These are phyloP conservation scores for Mus spretus DNA, from an alignment of 2,797 vertebrate species.

Conservation along the genomic window DNA sequence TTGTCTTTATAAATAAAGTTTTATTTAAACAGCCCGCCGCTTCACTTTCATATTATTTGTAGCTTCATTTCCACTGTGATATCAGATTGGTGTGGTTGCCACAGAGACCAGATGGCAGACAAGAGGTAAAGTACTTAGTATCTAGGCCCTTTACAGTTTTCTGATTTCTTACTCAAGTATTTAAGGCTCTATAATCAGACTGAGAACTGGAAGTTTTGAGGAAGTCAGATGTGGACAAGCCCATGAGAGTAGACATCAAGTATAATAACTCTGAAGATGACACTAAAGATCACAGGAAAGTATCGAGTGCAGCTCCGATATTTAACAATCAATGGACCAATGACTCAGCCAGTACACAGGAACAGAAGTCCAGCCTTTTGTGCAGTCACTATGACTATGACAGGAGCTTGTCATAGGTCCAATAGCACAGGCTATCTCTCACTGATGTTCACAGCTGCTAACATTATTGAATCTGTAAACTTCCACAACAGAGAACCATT, in stretches of 20 bases:
- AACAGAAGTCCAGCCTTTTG: neutral
- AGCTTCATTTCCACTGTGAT: neutral
- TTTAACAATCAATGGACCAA: neutral
- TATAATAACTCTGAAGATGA: neutral
- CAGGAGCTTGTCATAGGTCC: neutral
- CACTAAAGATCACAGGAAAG: neutral
- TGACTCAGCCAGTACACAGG: neutral
- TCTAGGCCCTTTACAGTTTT: neutral
- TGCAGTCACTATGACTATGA: neutral
- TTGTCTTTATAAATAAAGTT: slow-evolving; percentile 23
- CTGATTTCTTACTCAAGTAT: neutral
- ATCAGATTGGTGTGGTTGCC: neutral
- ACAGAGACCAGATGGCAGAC: neutral
- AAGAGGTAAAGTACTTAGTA: neutral
- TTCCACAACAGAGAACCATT: neutral
- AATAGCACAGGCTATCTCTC: neutral
- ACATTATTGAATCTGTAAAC: neutral
- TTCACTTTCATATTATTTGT: neutral
- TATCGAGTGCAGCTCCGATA: neutral
- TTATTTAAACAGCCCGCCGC: neutral
- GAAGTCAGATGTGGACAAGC: neutral
- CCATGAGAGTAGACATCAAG: neutral
- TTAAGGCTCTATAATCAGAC: neutral
- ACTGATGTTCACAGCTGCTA: neutral
- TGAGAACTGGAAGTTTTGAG: neutral